Percentiles rank a stretch among this genome's conserved stretches.
Conservation (phyloP, 2,113 vertebrate species). For the Ramphastos sulfuratus region DNA sequence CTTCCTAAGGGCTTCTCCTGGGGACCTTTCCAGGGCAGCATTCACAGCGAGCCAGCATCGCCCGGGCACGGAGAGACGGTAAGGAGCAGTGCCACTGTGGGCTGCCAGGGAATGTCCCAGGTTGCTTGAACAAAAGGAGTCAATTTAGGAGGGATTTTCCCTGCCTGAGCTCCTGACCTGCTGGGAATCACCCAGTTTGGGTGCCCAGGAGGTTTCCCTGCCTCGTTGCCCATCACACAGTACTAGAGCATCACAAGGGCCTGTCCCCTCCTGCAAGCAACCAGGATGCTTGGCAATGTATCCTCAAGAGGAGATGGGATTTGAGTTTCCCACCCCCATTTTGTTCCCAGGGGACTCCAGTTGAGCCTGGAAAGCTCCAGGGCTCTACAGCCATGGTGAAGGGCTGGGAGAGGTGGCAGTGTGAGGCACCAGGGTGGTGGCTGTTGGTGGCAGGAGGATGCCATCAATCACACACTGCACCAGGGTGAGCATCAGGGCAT, state of each 20-base stretch:
- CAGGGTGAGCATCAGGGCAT: accelerated
- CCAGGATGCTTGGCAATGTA: not conserved
- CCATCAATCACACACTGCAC: not conserved
- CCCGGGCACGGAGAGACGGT: conserved; percentile 68
- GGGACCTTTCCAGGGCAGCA: conserved; percentile 86
- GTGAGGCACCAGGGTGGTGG: not conserved
- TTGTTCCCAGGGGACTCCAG: not conserved
- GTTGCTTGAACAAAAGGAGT: not conserved
- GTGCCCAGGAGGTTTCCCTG: not conserved
- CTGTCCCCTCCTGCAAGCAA: not conserved
- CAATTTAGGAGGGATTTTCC: not conserved
- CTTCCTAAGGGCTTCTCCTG: conserved; percentile 81
- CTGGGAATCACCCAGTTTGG: not conserved
- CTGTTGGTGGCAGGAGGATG: not conserved
- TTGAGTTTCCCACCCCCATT: not conserved
- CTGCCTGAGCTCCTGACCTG: accelerated
- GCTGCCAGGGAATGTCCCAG: accelerated
- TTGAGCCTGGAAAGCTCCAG: not conserved
- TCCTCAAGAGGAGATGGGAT: accelerated
- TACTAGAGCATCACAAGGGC: not conserved
- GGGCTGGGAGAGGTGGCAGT: not conserved
- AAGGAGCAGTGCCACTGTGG: not conserved
- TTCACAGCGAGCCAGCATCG: conserved; percentile 69
- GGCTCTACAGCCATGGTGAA: not conserved
- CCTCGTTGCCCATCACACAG: accelerated